A percentile compares a stretch with the other conserved stretches of the same genome.
phyloP scores from a whole-genome alignment of 2,797 vertebrate genomes.

The Enteromius fasciolatus region DNA sequence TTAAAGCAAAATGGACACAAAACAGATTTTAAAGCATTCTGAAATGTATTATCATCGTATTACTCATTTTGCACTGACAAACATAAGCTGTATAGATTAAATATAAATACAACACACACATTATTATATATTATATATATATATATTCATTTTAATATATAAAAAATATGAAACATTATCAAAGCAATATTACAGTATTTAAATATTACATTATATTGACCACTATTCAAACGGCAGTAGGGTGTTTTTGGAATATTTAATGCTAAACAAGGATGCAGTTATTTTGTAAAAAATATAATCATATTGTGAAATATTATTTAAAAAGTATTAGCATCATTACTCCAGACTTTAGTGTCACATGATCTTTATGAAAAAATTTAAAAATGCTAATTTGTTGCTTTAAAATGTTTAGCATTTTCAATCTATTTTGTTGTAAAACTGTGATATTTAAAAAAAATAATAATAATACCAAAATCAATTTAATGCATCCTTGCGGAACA shows the following conservation, averaged over 20 bases:
- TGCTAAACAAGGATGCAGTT: not conserved
- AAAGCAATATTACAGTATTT: not conserved
- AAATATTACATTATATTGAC: not conserved
- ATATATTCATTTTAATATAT: not conserved
- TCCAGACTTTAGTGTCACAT: not conserved
- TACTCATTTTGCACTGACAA: not conserved
- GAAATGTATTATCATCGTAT: not conserved
- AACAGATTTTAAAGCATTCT: not conserved
- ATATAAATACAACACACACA: not conserved
- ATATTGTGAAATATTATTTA: not conserved
- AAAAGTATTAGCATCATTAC: not conserved
- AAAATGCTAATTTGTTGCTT: not conserved
- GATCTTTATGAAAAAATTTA: not conserved
- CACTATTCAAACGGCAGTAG: not conserved
- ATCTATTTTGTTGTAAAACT: not conserved
- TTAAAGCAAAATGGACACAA: constrained; percentile 5
- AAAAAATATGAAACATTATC: not conserved
- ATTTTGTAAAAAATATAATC: not conserved
- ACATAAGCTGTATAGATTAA: not conserved
- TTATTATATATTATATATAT: not conserved
- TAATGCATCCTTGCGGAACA: not conserved
- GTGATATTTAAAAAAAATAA: not conserved
- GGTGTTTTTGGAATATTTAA: not conserved
- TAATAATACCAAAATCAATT: not conserved
- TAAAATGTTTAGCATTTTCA: not conserved